Conservation (phyloP, 2,113 vertebrate species). For the Aythya baeri region DNA sequence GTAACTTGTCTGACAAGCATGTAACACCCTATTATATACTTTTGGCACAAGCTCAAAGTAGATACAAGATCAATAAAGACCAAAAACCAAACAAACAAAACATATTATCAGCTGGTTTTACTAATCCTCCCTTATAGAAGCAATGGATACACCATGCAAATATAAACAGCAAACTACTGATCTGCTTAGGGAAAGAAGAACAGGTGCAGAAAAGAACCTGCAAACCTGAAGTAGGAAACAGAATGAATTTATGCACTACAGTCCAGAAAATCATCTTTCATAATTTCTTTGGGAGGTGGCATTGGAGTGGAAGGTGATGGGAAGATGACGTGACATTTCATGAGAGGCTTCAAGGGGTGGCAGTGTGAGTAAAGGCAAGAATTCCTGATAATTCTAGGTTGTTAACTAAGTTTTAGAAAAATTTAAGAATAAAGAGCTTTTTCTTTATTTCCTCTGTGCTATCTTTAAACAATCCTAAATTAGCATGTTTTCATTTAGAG, state of each 20-base stretch:
- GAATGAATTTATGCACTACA: neutral
- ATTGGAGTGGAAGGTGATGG: neutral
- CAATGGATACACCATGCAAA: accelerated
- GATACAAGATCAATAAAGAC: neutral
- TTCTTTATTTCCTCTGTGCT: neutral
- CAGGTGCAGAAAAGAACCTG: neutral
- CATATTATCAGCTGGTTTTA: neutral
- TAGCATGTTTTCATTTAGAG: neutral
- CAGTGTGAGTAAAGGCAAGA: neutral
- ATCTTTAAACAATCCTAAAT: neutral
- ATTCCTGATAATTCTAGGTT: neutral
- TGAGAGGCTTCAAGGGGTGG: accelerated
- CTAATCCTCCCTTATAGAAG: neutral
- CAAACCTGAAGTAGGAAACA: neutral
- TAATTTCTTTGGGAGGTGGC: neutral
- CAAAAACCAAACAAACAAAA: neutral
- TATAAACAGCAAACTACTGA: neutral
- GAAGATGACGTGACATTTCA: accelerated
- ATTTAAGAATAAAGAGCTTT: neutral
- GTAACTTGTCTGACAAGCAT: neutral
- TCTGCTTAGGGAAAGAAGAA: neutral
- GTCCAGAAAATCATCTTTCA: neutral
- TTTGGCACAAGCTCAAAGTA: neutral
- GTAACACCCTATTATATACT: neutral
- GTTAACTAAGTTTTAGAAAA: neutral